Evolutionary conservation across 1,140 invertebrate species (phyloP).

Genomic region (Drosophila takahashii): DNA sequence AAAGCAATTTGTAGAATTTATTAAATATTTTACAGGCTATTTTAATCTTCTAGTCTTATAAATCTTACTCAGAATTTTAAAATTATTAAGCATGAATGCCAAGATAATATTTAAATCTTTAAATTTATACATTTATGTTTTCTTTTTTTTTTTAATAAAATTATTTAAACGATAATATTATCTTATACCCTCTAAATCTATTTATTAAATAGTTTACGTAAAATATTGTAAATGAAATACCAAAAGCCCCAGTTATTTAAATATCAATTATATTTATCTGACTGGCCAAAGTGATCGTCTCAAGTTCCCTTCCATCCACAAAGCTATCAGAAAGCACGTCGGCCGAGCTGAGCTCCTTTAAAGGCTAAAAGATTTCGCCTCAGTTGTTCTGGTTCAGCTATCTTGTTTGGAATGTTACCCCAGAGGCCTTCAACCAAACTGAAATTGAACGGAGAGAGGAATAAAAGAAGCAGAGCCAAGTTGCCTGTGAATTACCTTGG

Average conservation of each 20-base stretch:
- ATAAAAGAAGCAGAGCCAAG: constrained; percentile 42
- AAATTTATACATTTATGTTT: too few relatives aligned
- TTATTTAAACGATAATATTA: background rate
- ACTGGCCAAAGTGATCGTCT: constrained; percentile 4
- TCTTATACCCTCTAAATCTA: background rate
- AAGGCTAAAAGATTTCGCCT: constrained; percentile 59
- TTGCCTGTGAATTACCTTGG: constrained; percentile 59
- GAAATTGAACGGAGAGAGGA: constrained; percentile 32
- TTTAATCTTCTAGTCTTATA: too few relatives aligned
- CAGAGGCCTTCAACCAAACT: constrained; percentile 53
- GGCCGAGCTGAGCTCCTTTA: constrained; percentile 21
- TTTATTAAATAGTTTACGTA: too few relatives aligned
- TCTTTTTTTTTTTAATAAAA: too few relatives aligned
- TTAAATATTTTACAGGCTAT: too few relatives aligned
- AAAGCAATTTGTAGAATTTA: too few relatives aligned
- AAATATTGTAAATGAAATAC: background rate
- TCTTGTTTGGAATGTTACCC: constrained; percentile 68
- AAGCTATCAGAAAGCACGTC: constrained; percentile 22
- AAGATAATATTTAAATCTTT: too few relatives aligned
- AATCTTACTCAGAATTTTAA: too few relatives aligned
- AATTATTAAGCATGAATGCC: too few relatives aligned
- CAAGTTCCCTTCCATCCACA: background rate
- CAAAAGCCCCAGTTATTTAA: background rate
- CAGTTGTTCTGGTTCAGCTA: constrained; percentile 61
- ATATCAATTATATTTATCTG: background rate